Base-by-base conservation (phyloP, 2,888 invertebrate genomes). In the Epirrita christyi region DNA sequence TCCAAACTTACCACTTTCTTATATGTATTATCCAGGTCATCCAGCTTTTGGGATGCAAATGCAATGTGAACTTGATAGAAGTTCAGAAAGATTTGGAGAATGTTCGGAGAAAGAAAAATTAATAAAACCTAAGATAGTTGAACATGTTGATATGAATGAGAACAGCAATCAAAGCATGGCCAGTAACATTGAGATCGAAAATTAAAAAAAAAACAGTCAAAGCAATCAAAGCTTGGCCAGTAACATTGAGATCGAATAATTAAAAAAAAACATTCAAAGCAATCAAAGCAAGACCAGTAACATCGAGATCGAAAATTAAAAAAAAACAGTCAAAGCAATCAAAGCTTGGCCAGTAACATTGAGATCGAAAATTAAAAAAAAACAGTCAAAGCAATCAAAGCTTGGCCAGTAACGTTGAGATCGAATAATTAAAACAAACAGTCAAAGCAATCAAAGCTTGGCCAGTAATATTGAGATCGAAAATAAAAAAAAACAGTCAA, bases 291-390 rank as follows among this genome's bases (percentile, higher is more conserved):
- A 91, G 85, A 92, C 88, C 27, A 92, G 92, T 77, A 92, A 92
- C 70, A 92, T 92, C 61, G 7, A 36, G n/a, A 11, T 36, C n/a
- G 11, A 36, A 36, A 36, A 11, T 92, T 76, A 80, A 61, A 53
- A 11, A 32, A 54, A 49, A 47, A 10, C 21, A 27, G 15, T n/a
- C n/a, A n/a, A n/a, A 92, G 92, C 61, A 88, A 82, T 67, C 91
- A 90, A 60, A 92, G 92, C 72, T 87, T 92, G 85, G 92, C 88
- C 27, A 92, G 92, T 77, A 92, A 92, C 70, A 92, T 92, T 61
- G 7, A 36, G n/a, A 11, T 92, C 55, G 92, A 92, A 78, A 92
- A 92, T 80, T 92, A 76, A 80, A 61, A 53, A 32, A 54, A 49
- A 47, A 10, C 21, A 27, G 15, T n/a, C n/a, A n/a, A n/a, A 92